Base-by-base conservation (phyloP, 1,140 invertebrate genomes). In the Phortica variegata region DNA sequence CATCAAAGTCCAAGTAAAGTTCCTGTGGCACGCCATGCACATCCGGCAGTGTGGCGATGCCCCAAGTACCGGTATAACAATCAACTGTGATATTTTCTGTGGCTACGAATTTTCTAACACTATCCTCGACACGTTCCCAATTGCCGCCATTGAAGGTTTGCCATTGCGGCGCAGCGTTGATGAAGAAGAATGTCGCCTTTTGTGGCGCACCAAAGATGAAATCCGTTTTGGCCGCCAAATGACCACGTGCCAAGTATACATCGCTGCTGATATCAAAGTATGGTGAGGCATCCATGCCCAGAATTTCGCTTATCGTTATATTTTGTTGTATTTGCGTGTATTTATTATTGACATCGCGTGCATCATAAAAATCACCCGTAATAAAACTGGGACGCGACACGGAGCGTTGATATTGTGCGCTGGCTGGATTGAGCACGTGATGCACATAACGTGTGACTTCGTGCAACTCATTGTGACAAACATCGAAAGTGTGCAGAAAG, bases 141-240 rank as follows among this genome's bases (percentile, higher is more conserved):
- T 87, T 87, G 17, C 81, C 82, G 26, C 69, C 81, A 49, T 86
- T 85, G 47, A 86, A 82, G 7, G 77, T 79, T 48, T 86, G 82
- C 85, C 85, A 87, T 58, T 76, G 84, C 0, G 84, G 84, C 2
- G 79, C 83, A 10, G 71, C 80, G 62, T 87, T 87, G 4, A 84
- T 79, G 56, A 83, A 87, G 54, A 80, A 82, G 61, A 84, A 86
- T 2, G 82, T 83, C 2, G 83, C 75, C 8, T 80, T 76, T 56
- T 88, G 84, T 7, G 82, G 81, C 8, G 80, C 68, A 1, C 79
- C 84, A 46, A 80, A 85, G 2, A 87, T 77, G 47, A 82, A 83
- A 62, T 88, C 85, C 12, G 77, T 80, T 57, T 86, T 85, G 7
- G 86, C 85, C 0, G 82, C 74, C 7, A 87, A 70, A 61, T 88